These are phyloP conservation scores for Morelia viridis DNA, from an alignment of 2,797 vertebrate genomes.

Conservation along the genomic window DNA sequence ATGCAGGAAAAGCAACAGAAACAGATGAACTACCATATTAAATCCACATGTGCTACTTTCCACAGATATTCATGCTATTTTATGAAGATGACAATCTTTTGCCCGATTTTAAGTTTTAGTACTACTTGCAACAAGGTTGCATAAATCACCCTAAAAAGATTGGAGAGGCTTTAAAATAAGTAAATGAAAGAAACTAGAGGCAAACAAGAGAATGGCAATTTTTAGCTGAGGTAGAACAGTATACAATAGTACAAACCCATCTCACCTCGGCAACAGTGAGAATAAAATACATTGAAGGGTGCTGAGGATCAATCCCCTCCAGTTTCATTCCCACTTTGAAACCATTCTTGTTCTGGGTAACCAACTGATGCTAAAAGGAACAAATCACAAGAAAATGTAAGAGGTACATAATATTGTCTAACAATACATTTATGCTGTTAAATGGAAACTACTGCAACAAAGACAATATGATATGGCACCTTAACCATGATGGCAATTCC, in stretches of 20 bases:
- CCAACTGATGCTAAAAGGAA: slow-evolving; percentile 80
- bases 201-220: too few relatives aligned
- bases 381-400: background rate
- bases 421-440: background rate
- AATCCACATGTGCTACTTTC: background rate
- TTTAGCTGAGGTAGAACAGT: background rate
- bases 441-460: background rate
- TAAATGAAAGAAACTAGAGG: background rate
- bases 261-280: slow-evolving; percentile 95
- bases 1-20: slow-evolving; percentile 9
- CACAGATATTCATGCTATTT: background rate
- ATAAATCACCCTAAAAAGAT: background rate
- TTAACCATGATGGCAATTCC: background rate
- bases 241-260: background rate
- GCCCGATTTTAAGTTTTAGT: background rate
- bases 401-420: background rate
- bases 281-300: slow-evolving; percentile 97
- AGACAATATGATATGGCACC: background rate
- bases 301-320: slow-evolving; percentile 94
- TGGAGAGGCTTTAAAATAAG: background rate
- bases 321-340: slow-evolving; percentile 95
- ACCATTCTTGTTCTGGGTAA: slow-evolving; percentile 83
- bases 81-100: background rate
- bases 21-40: background rate
- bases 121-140: background rate